Percentiles rank a stretch among this genome's conserved stretches.
phyloP scores from a whole-genome alignment of 2,888 invertebrate genomes.

The Brachypterus glaber region DNA sequence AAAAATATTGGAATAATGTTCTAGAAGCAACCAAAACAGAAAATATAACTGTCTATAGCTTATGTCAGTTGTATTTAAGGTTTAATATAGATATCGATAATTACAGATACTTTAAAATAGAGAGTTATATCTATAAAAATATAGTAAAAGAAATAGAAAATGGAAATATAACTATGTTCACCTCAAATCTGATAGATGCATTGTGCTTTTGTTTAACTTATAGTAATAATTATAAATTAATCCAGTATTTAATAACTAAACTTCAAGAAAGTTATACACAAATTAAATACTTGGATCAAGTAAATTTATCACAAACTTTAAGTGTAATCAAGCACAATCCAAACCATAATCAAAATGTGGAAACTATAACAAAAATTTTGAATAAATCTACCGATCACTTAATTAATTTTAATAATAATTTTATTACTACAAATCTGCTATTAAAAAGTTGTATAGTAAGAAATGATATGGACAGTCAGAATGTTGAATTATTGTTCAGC shows the following conservation, averaged over 20 bases:
- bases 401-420: constrained; percentile 15
- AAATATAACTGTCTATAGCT: constrained; percentile 30
- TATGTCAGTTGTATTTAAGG: constrained; percentile 46
- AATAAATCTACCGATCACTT: constrained; percentile 15
- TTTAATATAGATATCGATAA: constrained; percentile 46
- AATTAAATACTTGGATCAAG: constrained; percentile 38
- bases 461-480: constrained; percentile 29
- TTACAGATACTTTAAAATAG: constrained; percentile 43
- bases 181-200: constrained; percentile 37
- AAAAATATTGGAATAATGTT: constrained; percentile 42
- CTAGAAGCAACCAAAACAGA: constrained; percentile 17
- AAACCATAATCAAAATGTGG: constrained; percentile 11
- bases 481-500: constrained; percentile 35
- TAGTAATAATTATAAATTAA: constrained; percentile 32
- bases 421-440: constrained; percentile 16
- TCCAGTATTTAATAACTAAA: constrained; percentile 36
- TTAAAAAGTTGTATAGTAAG: constrained; percentile 32
- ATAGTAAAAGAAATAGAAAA: constrained; percentile 35
- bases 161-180: constrained; percentile 35
- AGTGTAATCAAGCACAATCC: constrained; percentile 14
- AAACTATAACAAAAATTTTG: constrained; percentile 17
- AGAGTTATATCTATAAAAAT: constrained; percentile 35
- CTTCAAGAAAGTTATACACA: constrained; percentile 38
- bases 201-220: constrained; percentile 42
- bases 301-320: constrained; percentile 36